These are phyloP conservation scores for Empis stercorea DNA, from an alignment of 2,888 invertebrate genomes.

Conservation along the genomic window DNA sequence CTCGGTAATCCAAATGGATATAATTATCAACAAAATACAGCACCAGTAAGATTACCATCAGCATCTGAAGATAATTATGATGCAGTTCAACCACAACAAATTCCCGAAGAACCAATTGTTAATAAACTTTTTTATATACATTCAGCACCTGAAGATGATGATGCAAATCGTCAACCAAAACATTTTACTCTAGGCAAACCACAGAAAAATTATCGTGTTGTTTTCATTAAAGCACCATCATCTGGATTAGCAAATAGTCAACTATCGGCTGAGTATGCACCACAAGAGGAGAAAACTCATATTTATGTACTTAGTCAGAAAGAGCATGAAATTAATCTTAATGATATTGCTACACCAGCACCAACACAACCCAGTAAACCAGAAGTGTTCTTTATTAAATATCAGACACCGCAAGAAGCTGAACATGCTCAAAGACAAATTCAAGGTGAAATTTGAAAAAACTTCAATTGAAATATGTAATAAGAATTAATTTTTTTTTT, in stretches of 20 bases:
- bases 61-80: not conserved
- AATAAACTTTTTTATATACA: slow-evolving; percentile 31
- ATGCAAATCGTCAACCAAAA: slow-evolving; percentile 22
- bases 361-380: slow-evolving; percentile 32
- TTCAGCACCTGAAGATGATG: slow-evolving; percentile 30
- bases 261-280: slow-evolving; percentile 27
- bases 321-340: slow-evolving; percentile 25
- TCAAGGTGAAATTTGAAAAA: slow-evolving; percentile 21
- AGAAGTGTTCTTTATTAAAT: slow-evolving; percentile 34
- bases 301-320: slow-evolving; percentile 33
- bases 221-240: slow-evolving; percentile 32
- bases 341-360: slow-evolving; percentile 28
- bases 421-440: slow-evolving; percentile 29
- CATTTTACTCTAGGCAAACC: slow-evolving; percentile 28
- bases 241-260: slow-evolving; percentile 23
- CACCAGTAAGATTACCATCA: slow-evolving; percentile 22
- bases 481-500: not conserved
- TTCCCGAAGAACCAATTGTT: slow-evolving; percentile 24
- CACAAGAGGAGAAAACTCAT: slow-evolving; percentile 32
- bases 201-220: slow-evolving; percentile 31
- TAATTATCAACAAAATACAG: slow-evolving; percentile 17
- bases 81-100: slow-evolving; percentile 4
- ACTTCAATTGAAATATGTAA: not conserved
- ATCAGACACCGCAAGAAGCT: slow-evolving; percentile 32
- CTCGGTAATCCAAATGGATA: slow-evolving; percentile 27